Evolutionary conservation across 2,888 invertebrate genomes (phyloP), one percentile per base, ranked within the genome.

Genomic region (Drosophila recens): DNA sequence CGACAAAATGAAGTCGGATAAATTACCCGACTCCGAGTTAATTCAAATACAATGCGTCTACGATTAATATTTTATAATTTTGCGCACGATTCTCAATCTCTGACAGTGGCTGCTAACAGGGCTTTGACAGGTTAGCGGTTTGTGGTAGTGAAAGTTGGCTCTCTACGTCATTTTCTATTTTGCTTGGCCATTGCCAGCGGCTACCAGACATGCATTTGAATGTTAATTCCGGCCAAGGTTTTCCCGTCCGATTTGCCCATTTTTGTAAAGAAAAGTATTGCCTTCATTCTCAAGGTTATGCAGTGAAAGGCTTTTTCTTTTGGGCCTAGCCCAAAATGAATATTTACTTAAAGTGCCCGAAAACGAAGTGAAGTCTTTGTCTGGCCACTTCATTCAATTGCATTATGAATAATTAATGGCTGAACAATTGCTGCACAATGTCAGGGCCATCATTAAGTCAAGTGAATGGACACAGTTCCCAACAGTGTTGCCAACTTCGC

Each of bases 51-150:
- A 79, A 77, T 75, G 67, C 79, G 70, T 62, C 52, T 63, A 33
- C 79, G 74, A 81, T 87, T 82, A 87, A 82, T 87, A 87, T 67
- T 86, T 87, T 77, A 88, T 88, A 75, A 87, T 85, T 87, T 87
- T 56, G 71, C 27, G 86, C 86, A 87, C 88, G 90, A 89, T 85
- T 87, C 72, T 82, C 85, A 67, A 89, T 89, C 82, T 85, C 54
- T 57, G 79, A 30, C 59, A 33, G 34, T 23, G 43, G 17, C 43
- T 54, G 71, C 64, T 63, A 78, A 48, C 54, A 56, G 23, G 59
- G 52, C 63, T 46, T 20, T 51, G 43, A 45, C 23, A 38, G n/a
- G 36, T 46, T 17, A 38, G 17, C 51, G 13, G 48, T 36, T 52
- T 53, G 36, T 54, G 51, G 8, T 38, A 74, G 79, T 79, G 79